Conservation (phyloP, 2,797 vertebrate genomes). For the Catharus ustulatus region DNA sequence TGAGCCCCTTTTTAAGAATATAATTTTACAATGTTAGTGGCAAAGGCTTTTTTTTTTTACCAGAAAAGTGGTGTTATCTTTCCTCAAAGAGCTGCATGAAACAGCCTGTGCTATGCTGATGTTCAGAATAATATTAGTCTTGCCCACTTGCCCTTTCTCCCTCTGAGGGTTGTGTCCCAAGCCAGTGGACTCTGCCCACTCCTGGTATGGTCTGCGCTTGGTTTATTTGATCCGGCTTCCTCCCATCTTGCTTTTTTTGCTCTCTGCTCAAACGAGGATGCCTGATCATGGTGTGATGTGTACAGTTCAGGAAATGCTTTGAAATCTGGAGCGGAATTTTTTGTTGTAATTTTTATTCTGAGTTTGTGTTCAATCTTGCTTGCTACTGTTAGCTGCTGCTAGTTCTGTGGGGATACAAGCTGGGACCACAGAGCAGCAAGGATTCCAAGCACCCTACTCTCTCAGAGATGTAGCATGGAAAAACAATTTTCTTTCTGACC, state of each 20-base stretch:
- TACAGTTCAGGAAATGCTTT: neutral
- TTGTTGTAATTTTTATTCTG: neutral
- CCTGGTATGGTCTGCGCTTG: accelerated
- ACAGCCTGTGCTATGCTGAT: neutral
- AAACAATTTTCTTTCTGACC: neutral
- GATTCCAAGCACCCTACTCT: neutral
- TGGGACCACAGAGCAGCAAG: neutral
- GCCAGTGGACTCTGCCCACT: neutral
- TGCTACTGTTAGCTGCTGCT: neutral
- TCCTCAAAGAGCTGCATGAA: neutral
- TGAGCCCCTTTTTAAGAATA: neutral
- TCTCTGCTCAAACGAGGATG: neutral
- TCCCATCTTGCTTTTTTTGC: neutral
- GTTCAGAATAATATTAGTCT: neutral
- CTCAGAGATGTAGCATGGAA: neutral
- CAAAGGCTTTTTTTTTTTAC: neutral
- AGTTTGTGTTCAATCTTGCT: neutral
- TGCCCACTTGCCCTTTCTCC: neutral
- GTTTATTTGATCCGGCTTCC: neutral
- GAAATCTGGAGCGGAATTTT: neutral
- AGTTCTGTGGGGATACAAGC: neutral
- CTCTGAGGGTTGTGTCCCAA: neutral
- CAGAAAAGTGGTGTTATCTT: neutral
- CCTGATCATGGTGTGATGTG: neutral
- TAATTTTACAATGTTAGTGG: neutral